Base-by-base conservation (phyloP, 1,140 invertebrate species). In the Ridgeia piscesae region DNA sequence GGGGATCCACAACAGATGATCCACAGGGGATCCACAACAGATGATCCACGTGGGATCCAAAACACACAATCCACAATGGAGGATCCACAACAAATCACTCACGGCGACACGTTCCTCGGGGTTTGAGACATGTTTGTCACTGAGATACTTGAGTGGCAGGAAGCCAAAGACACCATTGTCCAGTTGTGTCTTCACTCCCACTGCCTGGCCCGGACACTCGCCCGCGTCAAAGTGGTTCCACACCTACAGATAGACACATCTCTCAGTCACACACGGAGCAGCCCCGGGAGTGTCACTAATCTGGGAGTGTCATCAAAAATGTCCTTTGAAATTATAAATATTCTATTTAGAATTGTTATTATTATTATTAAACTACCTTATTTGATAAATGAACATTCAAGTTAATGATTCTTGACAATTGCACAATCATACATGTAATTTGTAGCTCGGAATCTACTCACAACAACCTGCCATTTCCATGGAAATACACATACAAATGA, bases 141-240 rank as follows among this genome's bases (percentile, higher is more conserved):
- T 99, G 14, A 99, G 96, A 96, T 99, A 99, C 95, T 99, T 99
- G 90, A 99, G 98, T 94, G 98, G 98, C 94, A 99, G 98, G 95
- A 99, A 99, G 0, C 99, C 99, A 14, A 97, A 97, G 11, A 99
- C 96, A 0, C 98, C 98, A 96, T 99, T 99, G 94, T 99, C 99
- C 0, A 99, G 96, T 0, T 98, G 97, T 0, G 99, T 96, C 92
- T 98, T 97, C 0, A 99, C 97, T 1, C 99, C 99, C 0, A 98
- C 98, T 0, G 99, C 98, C 96, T 99, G 98, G 0, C 99, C 99
- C 0, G 98, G 98, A 96, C 99, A 99, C 34, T 98, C 97, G 50
- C 98, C 98, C 88, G 98, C 98, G 96, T 99, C 99, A 96, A 99
- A 99, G 96, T 99, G 99, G 96, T 98, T 99, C 99, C 99, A 99